phyloP scores from a whole-genome alignment of 2,113 vertebrate genomes.

The Donacobius atricapilla region DNA sequence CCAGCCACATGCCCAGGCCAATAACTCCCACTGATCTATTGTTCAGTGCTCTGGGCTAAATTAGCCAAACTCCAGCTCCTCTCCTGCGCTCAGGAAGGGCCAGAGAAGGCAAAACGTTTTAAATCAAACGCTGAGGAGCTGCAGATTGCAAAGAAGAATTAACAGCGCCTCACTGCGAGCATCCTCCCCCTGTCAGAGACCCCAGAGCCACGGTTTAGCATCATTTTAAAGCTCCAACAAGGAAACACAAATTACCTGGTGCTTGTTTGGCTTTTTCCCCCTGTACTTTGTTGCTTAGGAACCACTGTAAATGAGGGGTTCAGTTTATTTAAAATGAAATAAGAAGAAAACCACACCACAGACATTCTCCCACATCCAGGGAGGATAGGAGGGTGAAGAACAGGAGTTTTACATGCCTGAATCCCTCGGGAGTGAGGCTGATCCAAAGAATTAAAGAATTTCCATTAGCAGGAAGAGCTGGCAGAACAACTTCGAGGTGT shows the following conservation, averaged over 20 bases:
- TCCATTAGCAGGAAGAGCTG: background rate
- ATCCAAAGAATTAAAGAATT: background rate
- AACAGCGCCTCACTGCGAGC: rapidly evolving
- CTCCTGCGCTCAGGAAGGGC: background rate
- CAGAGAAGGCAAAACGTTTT: rapidly evolving
- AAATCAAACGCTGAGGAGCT: background rate
- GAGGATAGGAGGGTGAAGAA: rapidly evolving
- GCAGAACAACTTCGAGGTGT: background rate
- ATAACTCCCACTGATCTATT: rapidly evolving
- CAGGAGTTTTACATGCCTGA: background rate
- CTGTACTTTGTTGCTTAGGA: constrained; percentile 20
- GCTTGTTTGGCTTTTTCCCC: background rate
- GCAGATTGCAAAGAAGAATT: background rate
- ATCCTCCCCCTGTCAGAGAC: background rate
- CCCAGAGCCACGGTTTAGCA: rapidly evolving
- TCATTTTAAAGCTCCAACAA: background rate
- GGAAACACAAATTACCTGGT: background rate
- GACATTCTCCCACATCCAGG: background rate
- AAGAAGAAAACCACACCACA: background rate
- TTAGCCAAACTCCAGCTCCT: background rate
- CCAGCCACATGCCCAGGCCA: background rate
- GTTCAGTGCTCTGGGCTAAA: rapidly evolving
- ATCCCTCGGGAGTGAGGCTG: background rate
- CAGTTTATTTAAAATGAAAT: background rate
- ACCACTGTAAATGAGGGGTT: background rate